Conservation (phyloP, 1,140 invertebrate species). For the Cephus cinctus region DNA sequence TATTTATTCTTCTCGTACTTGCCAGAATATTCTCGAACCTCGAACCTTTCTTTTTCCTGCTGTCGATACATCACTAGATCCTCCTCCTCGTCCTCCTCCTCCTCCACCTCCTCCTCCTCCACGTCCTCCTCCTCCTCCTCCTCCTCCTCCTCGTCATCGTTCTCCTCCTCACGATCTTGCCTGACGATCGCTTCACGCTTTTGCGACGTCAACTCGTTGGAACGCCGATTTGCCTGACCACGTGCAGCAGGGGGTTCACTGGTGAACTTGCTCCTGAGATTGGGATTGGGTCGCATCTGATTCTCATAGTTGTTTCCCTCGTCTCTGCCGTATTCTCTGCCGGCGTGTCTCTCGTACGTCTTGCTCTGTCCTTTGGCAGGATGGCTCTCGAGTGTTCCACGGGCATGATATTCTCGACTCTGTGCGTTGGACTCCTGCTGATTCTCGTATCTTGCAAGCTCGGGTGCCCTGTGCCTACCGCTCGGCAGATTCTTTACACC, state of each 20-base stretch:
- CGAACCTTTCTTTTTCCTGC: conserved; percentile 4
- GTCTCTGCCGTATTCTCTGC: not conserved
- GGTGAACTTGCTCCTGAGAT: conserved; percentile 27
- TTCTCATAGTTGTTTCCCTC: conserved; percentile 13
- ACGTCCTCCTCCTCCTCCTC: conserved; percentile 45
- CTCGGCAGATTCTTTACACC: too few relatives aligned
- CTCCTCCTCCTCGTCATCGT: conserved; percentile 34
- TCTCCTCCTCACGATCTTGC: conserved; percentile 21
- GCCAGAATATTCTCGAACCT: conserved; percentile 7
- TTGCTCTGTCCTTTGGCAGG: not conserved
- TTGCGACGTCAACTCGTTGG: conserved; percentile 16
- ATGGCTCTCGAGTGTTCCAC: not conserved
- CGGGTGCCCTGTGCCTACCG: not conserved
- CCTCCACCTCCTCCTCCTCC: conserved; percentile 36
- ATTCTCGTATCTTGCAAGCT: not conserved
- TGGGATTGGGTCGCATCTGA: conserved; percentile 18
- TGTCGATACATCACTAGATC: conserved; percentile 27
- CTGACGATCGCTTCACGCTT: conserved; percentile 18
- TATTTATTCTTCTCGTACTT: conserved; percentile 43
- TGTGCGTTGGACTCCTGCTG: not conserved
- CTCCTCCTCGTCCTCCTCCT: conserved; percentile 29
- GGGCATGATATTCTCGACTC: too few relatives aligned
- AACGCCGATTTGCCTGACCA: conserved; percentile 15
- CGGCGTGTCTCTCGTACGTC: not conserved
- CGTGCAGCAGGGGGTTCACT: conserved; percentile 10